Percentiles rank a stretch among this genome's conserved stretches.
phyloP scores from a whole-genome alignment of 1,140 invertebrate species.

The Aphelenchoides fujianensis region DNA sequence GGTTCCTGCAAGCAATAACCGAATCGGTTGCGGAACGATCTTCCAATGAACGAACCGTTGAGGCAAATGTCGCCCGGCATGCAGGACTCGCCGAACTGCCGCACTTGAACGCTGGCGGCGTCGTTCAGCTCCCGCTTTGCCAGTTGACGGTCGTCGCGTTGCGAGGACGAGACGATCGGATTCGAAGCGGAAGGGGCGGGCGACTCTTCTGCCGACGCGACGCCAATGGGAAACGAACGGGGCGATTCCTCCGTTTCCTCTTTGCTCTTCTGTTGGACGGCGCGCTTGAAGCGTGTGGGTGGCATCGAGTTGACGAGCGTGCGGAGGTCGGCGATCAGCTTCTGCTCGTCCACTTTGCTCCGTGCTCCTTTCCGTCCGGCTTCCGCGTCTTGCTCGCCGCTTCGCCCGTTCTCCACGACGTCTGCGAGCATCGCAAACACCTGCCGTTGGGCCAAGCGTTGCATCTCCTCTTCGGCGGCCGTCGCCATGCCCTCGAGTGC shows the following conservation, averaged over 20 bases:
- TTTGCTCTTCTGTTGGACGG: no score
- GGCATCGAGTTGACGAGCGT: no score
- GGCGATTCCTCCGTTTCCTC: no score
- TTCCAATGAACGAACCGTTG: no score
- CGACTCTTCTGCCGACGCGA: not conserved
- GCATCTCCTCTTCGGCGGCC: not conserved
- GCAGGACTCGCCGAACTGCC: conserved; percentile 28
- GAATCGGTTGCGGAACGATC: not conserved
- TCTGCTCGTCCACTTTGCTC: not conserved
- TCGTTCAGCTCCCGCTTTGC: not conserved
- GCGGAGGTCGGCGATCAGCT: not conserved
- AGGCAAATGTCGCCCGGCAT: conserved; percentile 30
- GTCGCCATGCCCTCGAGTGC: not conserved
- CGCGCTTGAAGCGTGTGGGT: no score
- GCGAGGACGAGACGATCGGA: not conserved
- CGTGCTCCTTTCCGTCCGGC: no score
- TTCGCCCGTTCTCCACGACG: not conserved
- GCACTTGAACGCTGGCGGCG: not conserved
- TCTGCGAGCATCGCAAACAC: not conserved
- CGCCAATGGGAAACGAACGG: not conserved
- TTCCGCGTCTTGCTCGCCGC: not conserved
- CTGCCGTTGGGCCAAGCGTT: not conserved
- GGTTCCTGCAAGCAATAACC: conserved; percentile 35
- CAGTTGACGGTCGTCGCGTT: not conserved
- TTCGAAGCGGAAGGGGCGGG: not conserved